A percentile compares a stretch with the other conserved stretches of the same genome.
Evolutionary conservation across 2,888 invertebrate species (phyloP).

Genomic region (Ichneumoninae sp.): DNA sequence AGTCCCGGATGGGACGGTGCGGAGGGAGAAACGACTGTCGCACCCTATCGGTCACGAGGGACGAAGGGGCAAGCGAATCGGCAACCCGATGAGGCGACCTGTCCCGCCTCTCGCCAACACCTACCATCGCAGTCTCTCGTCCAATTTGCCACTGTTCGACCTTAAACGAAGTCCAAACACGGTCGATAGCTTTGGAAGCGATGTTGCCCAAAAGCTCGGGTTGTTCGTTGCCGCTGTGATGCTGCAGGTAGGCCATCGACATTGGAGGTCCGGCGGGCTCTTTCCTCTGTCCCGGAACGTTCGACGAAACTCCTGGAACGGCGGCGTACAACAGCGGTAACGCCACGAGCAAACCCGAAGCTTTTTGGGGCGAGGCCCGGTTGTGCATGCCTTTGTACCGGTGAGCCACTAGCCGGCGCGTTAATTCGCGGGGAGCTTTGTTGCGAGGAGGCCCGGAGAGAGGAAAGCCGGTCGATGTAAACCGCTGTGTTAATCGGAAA

Average conservation of each 20-base stretch:
- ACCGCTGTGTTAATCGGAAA: slow-evolving; percentile 68
- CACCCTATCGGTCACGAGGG: slow-evolving; percentile 44
- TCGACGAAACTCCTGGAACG: slow-evolving; percentile 32
- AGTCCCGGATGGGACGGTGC: background rate
- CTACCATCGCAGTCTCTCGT: slow-evolving; percentile 58
- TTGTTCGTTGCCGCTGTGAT: slow-evolving; percentile 38
- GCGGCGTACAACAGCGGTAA: slow-evolving; percentile 22
- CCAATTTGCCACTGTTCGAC: slow-evolving; percentile 71
- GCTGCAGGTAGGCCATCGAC: slow-evolving; percentile 22
- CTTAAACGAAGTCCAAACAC: slow-evolving; percentile 64
- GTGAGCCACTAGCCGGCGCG: slow-evolving; percentile 37
- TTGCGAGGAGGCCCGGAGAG: slow-evolving; percentile 46
- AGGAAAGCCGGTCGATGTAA: slow-evolving; percentile 61
- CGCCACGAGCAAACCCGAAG: slow-evolving; percentile 36
- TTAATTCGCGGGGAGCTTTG: slow-evolving; percentile 63
- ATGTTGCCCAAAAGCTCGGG: background rate
- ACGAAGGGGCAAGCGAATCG: slow-evolving; percentile 30
- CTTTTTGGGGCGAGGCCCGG: slow-evolving; percentile 56
- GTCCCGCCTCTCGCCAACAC: slow-evolving; percentile 65
- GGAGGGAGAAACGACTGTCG: background rate
- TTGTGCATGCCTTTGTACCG: slow-evolving; percentile 53
- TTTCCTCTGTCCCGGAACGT: slow-evolving; percentile 33
- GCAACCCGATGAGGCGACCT: slow-evolving; percentile 62
- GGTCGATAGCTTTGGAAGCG: slow-evolving; percentile 63
- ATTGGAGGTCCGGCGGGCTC: slow-evolving; percentile 7